phyloP scores from a whole-genome alignment of 2,888 invertebrate species.

The Danaus chrysippus region DNA sequence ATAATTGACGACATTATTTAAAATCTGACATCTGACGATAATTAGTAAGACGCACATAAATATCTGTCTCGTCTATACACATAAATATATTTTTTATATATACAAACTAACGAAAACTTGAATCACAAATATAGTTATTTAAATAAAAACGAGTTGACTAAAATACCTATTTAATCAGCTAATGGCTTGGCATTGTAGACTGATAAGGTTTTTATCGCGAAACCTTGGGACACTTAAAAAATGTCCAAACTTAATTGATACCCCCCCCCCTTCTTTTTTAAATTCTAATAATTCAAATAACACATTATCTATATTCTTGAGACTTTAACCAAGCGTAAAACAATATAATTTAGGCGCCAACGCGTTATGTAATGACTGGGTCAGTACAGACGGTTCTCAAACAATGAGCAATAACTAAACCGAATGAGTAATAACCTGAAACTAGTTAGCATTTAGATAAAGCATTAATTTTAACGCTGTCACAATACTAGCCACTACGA shows the following conservation, averaged over 20 bases:
- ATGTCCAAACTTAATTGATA: constrained; percentile 23
- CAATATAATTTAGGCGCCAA: constrained; percentile 28
- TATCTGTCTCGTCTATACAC: too few relatives aligned
- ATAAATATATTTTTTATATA: too few relatives aligned
- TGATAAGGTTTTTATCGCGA: constrained; percentile 40
- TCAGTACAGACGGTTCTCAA: constrained; percentile 20
- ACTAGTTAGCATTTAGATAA: constrained; percentile 40
- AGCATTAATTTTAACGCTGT: constrained; percentile 34
- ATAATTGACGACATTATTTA: too few relatives aligned
- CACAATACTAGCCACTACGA: constrained; percentile 32
- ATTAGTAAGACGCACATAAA: too few relatives aligned
- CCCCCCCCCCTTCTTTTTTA: neutral
- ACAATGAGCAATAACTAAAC: constrained; percentile 34
- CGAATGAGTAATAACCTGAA: constrained; percentile 38
- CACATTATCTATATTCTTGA: neutral
- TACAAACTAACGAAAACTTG: constrained; percentile 1
- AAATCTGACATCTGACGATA: too few relatives aligned
- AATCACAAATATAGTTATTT: constrained; percentile 9
- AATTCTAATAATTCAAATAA: neutral
- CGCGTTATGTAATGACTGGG: constrained; percentile 28
- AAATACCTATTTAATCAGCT: constrained; percentile 52
- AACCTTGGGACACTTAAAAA: constrained; percentile 31
- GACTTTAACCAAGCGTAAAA: constrained; percentile 20
- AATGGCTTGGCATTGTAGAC: constrained; percentile 53
- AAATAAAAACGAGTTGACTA: constrained; percentile 37